Conservation (phyloP, 2,797 vertebrate species). For the Craterocephalus amniculus region DNA sequence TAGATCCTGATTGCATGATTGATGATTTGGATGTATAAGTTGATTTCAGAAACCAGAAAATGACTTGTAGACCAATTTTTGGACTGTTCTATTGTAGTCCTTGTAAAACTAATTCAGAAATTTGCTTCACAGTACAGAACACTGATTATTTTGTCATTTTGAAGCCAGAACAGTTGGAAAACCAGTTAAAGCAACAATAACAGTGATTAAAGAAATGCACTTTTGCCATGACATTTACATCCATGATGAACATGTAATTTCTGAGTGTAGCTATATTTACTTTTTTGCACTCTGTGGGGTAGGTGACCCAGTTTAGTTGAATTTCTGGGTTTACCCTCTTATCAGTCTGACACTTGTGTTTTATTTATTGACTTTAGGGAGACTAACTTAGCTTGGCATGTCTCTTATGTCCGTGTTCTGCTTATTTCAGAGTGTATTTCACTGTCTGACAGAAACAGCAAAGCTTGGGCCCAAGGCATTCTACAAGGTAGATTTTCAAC, state of each 20-base stretch:
- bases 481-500: constrained; percentile 81
- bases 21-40: too few relatives aligned
- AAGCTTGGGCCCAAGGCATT: constrained; percentile 86
- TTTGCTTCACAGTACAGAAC: too few relatives aligned
- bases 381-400: constrained; percentile 14
- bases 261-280: neutral
- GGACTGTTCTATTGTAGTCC: too few relatives aligned
- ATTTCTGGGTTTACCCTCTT: constrained; percentile 3
- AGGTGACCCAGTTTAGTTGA: neutral
- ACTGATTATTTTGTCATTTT: too few relatives aligned
- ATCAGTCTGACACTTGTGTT: constrained; percentile 41
- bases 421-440: constrained; percentile 79
- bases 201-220: neutral
- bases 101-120: neutral
- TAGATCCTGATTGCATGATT: too few relatives aligned
- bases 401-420: constrained; percentile 5
- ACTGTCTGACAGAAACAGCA: constrained; percentile 84
- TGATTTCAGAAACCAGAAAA: too few relatives aligned
- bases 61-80: too few relatives aligned
- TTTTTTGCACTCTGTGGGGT: neutral
- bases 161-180: too few relatives aligned
- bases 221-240: neutral
- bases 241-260: neutral
- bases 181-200: neutral
- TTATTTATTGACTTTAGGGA: constrained; percentile 33